Evolutionary conservation across 2,113 vertebrate genomes (phyloP), one percentile per base, ranked within the genome.

Genomic region (Archilochus colubris): DNA sequence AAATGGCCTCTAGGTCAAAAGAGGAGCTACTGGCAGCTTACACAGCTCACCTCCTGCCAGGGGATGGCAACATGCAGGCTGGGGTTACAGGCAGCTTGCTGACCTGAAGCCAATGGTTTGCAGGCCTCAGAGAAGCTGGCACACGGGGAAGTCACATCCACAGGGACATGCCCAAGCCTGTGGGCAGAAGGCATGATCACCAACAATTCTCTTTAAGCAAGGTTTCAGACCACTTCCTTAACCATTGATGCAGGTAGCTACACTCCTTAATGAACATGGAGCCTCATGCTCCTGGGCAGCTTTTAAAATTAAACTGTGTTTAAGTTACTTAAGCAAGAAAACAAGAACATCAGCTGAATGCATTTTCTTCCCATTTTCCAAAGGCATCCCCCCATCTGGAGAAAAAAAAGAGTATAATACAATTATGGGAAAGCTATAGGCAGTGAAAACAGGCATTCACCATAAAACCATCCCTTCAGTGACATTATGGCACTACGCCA

Each of bases 1-100:
- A 40, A 76, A 82, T 1, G 19, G 31, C 50, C 43, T 36, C 48
- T 8, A 44, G 31, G 63, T 27, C 3, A 33, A 61, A 66, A 33
- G 8, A 19, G 27, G 25, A 61, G 55, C 28, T 66, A 24, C 19
- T 0, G 0, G 9, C 55, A 74, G 13, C 36, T 57, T 13, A 28
- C 0, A 0, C 9, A 7, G 9, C 3, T 46, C 1, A 0, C 20
- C 16, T 27, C 40, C 40, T 33, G 53, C 21, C 62, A 66, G 67
- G 6, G 10, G 22, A 55, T 13, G 48, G 48, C 61, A 14, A 3
- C 19, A 12, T 16, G 30, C 54, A 46, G 33, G 58, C 30, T 67
- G 54, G 64, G 27, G 63, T 68, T 50, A 44, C 30, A 20, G 36
- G 27, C 6, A 69, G 36, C 14, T 14, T 4, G 31, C 50, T 64